Percentiles rank a stretch among this genome's conserved stretches.
These are phyloP conservation scores for Strix occidentalis DNA, from an alignment of 2,797 vertebrate species.

Conservation along the genomic window DNA sequence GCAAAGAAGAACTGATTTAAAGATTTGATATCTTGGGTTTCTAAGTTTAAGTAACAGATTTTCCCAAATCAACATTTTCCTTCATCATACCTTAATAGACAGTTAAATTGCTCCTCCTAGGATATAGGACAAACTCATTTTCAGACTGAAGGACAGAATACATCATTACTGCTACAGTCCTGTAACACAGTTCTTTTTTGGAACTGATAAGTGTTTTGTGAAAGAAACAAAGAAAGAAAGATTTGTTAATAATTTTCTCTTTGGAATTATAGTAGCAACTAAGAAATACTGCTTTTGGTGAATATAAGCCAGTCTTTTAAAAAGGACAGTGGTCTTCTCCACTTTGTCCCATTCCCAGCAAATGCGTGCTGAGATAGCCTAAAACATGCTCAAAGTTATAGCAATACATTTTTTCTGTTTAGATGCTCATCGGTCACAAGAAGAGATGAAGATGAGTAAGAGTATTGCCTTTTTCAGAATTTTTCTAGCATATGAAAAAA, in stretches of 20 bases:
- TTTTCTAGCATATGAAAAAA: constrained; percentile 57
- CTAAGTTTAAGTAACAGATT: neutral
- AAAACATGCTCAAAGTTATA: constrained; percentile 65
- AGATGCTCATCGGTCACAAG: constrained; percentile 26
- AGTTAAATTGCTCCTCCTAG: neutral
- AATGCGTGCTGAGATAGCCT: constrained; percentile 38
- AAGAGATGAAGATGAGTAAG: constrained; percentile 31
- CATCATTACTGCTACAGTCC: neutral
- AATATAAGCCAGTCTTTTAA: constrained; percentile 48
- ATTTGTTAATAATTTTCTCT: neutral
- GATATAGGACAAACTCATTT: neutral
- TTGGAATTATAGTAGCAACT: constrained; percentile 49
- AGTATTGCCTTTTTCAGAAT: constrained; percentile 59
- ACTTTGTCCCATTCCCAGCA: constrained; percentile 18
- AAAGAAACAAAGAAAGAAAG: neutral
- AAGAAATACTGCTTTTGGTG: constrained; percentile 37
- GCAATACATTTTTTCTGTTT: constrained; percentile 28
- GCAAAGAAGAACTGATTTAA: neutral
- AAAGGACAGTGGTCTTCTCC: constrained; percentile 29
- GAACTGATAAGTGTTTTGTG: neutral
- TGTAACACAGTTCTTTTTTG: constrained; percentile 3
- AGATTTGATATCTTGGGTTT: neutral
- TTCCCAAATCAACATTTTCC: neutral
- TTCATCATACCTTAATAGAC: neutral
- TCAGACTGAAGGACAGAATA: constrained; percentile 8